Percentiles rank a stretch among this genome's conserved stretches.
Conservation (phyloP, 2,113 vertebrate genomes). For the Zosterops japonicus region DNA sequence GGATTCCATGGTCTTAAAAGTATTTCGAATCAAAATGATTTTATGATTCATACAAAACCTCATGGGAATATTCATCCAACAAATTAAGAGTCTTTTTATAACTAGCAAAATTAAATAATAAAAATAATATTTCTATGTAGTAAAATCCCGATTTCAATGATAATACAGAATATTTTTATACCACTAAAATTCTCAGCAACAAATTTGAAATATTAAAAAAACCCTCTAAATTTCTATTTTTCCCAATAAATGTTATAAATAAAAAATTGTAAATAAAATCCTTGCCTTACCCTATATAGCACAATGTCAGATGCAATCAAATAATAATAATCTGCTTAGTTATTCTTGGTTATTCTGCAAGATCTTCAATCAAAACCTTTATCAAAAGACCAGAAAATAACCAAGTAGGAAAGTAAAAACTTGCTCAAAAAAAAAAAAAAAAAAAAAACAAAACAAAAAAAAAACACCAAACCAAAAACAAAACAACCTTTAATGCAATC, state of each 20-base stretch:
- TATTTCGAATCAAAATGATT: background rate
- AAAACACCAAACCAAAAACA: too few relatives aligned
- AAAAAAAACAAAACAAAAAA: background rate
- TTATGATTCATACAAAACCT: background rate
- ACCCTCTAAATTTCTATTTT: background rate
- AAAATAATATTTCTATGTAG: background rate
- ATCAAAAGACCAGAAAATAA: background rate
- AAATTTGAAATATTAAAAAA: background rate
- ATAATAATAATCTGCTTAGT: background rate
- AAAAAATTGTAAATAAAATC: background rate
- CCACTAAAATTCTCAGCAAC: background rate
- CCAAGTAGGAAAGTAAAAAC: background rate
- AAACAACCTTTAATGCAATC: background rate
- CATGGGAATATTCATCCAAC: background rate
- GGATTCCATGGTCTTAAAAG: background rate
- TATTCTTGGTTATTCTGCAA: background rate
- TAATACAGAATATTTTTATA: background rate
- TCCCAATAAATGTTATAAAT: background rate
- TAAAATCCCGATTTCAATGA: background rate
- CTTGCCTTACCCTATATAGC: background rate
- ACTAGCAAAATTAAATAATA: background rate
- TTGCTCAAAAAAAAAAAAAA: background rate
- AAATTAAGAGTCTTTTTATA: background rate
- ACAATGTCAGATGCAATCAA: background rate
- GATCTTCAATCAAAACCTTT: background rate